phyloP scores from a whole-genome alignment of 2,113 vertebrate genomes.

The Hoplias malabaricus region DNA sequence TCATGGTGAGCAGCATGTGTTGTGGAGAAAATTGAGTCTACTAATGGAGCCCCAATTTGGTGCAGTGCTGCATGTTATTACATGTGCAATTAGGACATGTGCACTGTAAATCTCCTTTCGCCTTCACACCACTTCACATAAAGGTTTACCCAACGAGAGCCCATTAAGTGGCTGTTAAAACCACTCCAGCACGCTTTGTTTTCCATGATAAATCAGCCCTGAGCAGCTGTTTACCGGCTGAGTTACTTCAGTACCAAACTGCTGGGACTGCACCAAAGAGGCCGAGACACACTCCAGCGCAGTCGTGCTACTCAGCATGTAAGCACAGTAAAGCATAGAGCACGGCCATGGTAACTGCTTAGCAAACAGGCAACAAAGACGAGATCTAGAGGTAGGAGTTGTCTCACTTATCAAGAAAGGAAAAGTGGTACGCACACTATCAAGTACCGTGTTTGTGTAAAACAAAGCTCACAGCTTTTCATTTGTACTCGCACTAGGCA shows the following conservation, averaged over 20 bases:
- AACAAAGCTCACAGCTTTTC: too few relatives aligned
- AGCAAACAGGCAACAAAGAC: neutral
- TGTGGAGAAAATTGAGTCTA: constrained; percentile 25
- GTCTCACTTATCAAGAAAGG: too few relatives aligned
- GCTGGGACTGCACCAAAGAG: neutral
- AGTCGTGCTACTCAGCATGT: neutral
- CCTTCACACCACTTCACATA: constrained; percentile 44
- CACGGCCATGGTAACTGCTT: neutral
- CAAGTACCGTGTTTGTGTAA: too few relatives aligned
- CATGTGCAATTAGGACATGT: constrained; percentile 41
- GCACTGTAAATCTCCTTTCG: constrained; percentile 35
- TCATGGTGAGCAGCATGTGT: constrained; percentile 22
- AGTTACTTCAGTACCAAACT: constrained; percentile 37
- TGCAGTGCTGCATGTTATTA: constrained; percentile 30
- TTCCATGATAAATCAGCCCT: constrained; percentile 43
- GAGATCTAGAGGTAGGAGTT: neutral
- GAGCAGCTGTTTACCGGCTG: constrained; percentile 34
- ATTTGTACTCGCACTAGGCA: too few relatives aligned
- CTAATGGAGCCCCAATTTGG: constrained; percentile 31
- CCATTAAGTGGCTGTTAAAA: constrained; percentile 40
- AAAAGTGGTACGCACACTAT: too few relatives aligned
- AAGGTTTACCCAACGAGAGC: constrained; percentile 38
- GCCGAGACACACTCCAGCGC: neutral
- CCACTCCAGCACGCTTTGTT: constrained; percentile 25
- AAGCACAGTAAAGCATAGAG: neutral